Evolutionary conservation across 2,797 vertebrate species (phyloP).

Genomic region (Etheostoma perlongum): DNA sequence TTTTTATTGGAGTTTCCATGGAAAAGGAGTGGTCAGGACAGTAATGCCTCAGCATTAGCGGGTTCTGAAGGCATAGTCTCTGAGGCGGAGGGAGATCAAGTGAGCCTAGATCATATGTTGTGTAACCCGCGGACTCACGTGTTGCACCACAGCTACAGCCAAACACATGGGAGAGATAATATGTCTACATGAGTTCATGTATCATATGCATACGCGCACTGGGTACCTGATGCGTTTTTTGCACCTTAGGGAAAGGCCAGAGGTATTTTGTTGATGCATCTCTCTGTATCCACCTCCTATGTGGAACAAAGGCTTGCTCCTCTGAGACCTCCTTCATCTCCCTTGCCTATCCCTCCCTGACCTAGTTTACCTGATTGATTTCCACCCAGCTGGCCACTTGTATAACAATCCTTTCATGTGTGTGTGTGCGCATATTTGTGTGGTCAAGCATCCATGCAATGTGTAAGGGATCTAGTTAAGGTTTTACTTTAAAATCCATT

Average conservation of each 20-base stretch:
- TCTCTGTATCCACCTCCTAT: constrained; percentile 60
- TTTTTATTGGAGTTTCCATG: constrained; percentile 71
- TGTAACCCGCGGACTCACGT: constrained; percentile 51
- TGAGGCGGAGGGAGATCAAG: constrained; percentile 23
- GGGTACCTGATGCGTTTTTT: constrained; percentile 40
- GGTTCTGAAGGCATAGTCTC: constrained; percentile 38
- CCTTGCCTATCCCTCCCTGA: constrained; percentile 63
- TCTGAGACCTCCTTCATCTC: constrained; percentile 65
- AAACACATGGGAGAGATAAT: constrained; percentile 44
- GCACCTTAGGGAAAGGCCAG: constrained; percentile 46
- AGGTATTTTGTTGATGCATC: constrained; percentile 70
- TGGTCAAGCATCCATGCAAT: constrained; percentile 23
- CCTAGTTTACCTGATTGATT: constrained; percentile 82
- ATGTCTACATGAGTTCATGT: constrained; percentile 53
- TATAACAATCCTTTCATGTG: constrained; percentile 58
- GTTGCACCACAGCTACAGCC: constrained; percentile 14
- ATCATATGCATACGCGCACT: constrained; percentile 42
- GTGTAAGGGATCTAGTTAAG: neutral
- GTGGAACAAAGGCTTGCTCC: constrained; percentile 75
- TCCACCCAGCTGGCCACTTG: constrained; percentile 71
- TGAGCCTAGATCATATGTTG: constrained; percentile 47
- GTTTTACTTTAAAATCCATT: constrained; percentile 15
- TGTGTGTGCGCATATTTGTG: constrained; percentile 2
- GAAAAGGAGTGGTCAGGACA: constrained; percentile 60
- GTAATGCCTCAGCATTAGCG: constrained; percentile 47